These are phyloP conservation scores for Heterochromis multidens DNA, from an alignment of 2,113 vertebrate species.

Conservation along the genomic window DNA sequence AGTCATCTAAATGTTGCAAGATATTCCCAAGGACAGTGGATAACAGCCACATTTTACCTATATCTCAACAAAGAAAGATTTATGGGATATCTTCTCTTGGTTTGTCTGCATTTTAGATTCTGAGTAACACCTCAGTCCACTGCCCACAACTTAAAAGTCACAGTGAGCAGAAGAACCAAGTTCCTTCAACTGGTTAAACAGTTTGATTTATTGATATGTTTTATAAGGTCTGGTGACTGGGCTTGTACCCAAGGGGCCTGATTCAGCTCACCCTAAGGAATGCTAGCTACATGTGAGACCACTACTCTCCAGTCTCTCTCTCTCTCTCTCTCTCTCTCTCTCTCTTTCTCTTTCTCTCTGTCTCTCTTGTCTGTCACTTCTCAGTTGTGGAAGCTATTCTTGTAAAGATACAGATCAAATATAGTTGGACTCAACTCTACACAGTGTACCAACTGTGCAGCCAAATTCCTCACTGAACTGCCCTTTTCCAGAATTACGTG, in stretches of 20 bases:
- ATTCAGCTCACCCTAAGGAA: background rate
- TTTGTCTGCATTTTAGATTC: background rate
- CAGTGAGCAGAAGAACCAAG: background rate
- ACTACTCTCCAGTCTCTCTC: background rate
- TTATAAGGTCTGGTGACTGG: background rate
- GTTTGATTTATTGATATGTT: constrained; percentile 5
- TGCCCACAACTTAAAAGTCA: constrained; percentile 3
- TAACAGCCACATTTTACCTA: constrained; percentile 6
- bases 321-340: no score
- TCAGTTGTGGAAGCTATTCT: background rate
- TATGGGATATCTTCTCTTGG: background rate
- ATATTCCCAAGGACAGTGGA: constrained; percentile 30
- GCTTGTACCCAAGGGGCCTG: background rate
- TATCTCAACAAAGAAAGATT: constrained; percentile 30
- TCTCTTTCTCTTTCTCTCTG: background rate
- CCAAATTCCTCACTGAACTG: background rate
- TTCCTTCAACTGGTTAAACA: constrained; percentile 6
- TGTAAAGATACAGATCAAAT: background rate
- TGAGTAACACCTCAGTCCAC: background rate
- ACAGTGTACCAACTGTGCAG: background rate
- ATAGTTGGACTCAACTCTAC: background rate
- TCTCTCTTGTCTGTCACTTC: background rate
- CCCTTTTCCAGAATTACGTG: background rate
- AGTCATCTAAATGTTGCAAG: constrained; percentile 26
- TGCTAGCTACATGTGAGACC: background rate